Evolutionary conservation across 2,888 invertebrate genomes (phyloP).

Genomic region (Tetrapedia diversipes): DNA sequence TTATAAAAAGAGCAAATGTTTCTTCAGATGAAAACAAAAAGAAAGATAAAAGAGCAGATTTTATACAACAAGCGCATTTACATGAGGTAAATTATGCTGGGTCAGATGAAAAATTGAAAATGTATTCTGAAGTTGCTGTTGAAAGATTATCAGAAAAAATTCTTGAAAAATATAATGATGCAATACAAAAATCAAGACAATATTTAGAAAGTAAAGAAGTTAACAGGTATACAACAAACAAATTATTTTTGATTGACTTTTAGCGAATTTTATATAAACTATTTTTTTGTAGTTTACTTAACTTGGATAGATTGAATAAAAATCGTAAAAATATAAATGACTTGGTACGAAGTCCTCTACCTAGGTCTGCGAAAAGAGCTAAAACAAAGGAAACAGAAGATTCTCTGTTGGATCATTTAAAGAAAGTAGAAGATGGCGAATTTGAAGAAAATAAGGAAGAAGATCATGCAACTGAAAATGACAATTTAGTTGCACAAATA

Average conservation of each 20-base stretch:
- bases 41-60: constrained; percentile 1
- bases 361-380: constrained; percentile 9
- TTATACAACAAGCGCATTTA: constrained; percentile 56
- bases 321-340: constrained; percentile 44
- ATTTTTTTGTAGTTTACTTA: constrained; percentile 50
- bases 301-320: constrained; percentile 68
- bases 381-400: constrained; percentile 65
- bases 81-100: constrained; percentile 63
- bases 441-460: constrained; percentile 25
- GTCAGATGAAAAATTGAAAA: constrained; percentile 72
- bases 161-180: constrained; percentile 68
- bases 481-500: background rate
- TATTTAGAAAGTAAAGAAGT: constrained; percentile 74
- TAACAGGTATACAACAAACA: constrained; percentile 72
- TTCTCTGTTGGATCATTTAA: constrained; percentile 72
- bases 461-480: constrained; percentile 11
- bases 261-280: background rate
- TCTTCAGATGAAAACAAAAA: background rate
- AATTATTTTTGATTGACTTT: background rate
- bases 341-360: constrained; percentile 10
- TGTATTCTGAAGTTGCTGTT: constrained; percentile 68
- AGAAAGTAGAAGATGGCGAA: constrained; percentile 66
- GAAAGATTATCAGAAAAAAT: constrained; percentile 66
- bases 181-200: constrained; percentile 74
- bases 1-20: background rate